Base-by-base conservation (phyloP, 2,888 invertebrate genomes). In the Neocrepidodera transversa region DNA sequence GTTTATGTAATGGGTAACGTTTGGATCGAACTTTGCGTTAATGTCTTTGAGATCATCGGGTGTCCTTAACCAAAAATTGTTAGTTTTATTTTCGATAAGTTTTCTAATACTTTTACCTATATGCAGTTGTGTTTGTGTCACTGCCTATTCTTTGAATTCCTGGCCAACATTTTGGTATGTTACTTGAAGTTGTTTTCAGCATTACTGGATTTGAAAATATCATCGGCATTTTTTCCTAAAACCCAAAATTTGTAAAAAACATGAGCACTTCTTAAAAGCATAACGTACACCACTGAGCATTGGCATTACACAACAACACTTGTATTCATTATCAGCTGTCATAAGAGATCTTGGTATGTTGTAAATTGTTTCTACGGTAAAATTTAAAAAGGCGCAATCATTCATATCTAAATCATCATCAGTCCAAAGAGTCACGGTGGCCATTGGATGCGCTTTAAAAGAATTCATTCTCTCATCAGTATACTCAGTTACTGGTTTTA, bases 351-450 rank as follows among this genome's bases (percentile, higher is more conserved):
- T 40, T 1, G 77, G 78, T 42, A 75, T 49, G 63, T 78, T 78
- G 60, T 74, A 78, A 59, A 79, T 71, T 1, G 78, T 76, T 66
- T 79, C 78, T 1, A 78, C 50, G 1, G 79, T 77, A 26, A 78
- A 62, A 55, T 70, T 69, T 6, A 78, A 28, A 48, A 77, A 65
- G 14, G 70, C 73, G 14, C 68, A 55, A 20, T 68, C 52, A 7
- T 63, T 45, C n/a, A 72, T 45, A 42, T 63, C 58, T 6, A 65
- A 56, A 14, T 64, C 63, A 54, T 69, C 67, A 7, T 67, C 65
- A 5, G 68, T 63, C 1, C 58, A 61, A 13, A 77, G 67, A 18
- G 68, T 68, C 2, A 78, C 65, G 10, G 67, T 53, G 26, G 78
- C 47, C 54, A 68, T 69, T 5, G 78, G 78, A 52, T 74, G 68